Percentiles rank a stretch among this genome's conserved stretches.
Conservation (phyloP, 1,140 invertebrate genomes). For the Anoplolepis gracilipes region DNA sequence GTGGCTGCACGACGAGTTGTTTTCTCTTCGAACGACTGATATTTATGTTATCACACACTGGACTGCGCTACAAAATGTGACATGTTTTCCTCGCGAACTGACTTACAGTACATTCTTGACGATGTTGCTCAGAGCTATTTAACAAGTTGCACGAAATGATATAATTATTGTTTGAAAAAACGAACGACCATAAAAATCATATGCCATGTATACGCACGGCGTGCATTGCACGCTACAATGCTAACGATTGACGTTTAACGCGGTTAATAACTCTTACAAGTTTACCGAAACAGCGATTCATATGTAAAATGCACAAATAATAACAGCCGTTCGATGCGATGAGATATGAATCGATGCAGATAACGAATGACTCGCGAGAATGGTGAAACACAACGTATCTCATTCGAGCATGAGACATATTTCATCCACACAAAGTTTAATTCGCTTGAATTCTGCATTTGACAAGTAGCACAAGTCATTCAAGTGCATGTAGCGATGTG, state of each 20-base stretch:
- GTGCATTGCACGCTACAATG: too few species aligned
- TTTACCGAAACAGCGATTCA: not conserved
- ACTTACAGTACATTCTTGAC: not conserved
- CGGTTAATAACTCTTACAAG: not conserved
- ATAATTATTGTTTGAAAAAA: not conserved
- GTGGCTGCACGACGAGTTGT: conserved; percentile 36
- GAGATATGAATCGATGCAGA: conserved; percentile 31
- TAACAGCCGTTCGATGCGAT: not conserved
- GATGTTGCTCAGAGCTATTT: not conserved
- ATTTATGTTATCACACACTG: conserved; percentile 69
- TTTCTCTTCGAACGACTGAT: conserved; percentile 66
- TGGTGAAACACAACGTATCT: conserved; percentile 32
- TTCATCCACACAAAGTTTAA: conserved; percentile 52
- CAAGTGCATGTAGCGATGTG: conserved; percentile 45
- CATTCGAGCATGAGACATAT: conserved; percentile 40
- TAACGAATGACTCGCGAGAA: conserved; percentile 42
- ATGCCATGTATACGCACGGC: too few species aligned
- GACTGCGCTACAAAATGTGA: conserved; percentile 55
- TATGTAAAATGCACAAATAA: conserved; percentile 24
- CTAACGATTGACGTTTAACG: not conserved
- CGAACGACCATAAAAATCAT: not conserved
- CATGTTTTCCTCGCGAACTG: not conserved
- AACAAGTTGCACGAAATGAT: not conserved
- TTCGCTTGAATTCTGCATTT: conserved; percentile 56
- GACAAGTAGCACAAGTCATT: conserved; percentile 57